Evolutionary conservation across 1,140 invertebrate genomes (phyloP).

Genomic region (Saccostrea echinata): DNA sequence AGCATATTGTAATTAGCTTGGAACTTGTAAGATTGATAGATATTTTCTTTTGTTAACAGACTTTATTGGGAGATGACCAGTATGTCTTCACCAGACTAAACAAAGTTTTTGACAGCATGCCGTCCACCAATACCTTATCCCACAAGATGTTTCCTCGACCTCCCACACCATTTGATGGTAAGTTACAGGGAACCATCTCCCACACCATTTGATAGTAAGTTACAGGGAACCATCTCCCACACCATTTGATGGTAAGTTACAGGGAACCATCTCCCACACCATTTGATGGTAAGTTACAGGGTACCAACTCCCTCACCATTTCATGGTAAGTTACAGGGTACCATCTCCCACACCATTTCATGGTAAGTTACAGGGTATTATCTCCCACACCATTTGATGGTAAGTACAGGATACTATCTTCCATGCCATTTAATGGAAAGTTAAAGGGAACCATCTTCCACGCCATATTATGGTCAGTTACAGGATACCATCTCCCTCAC

Average conservation of each 20-base stretch:
- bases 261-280: conserved; percentile 77
- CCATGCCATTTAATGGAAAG: no score
- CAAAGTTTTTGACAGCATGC: conserved; percentile 78
- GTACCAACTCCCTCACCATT: not conserved
- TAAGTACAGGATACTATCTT: no score
- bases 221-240: not conserved
- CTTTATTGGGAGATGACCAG: conserved; percentile 79
- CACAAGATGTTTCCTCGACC: conserved; percentile 78
- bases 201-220: conserved; percentile 76
- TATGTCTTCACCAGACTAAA: conserved; percentile 78
- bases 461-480: no score
- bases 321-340: no score
- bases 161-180: no score
- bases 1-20: not conserved
- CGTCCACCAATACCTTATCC: conserved; percentile 70
- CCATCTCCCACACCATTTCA: no score
- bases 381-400: no score
- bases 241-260: conserved; percentile 40
- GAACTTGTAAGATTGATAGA: not conserved
- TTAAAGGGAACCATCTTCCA: no score
- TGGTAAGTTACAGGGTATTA: no score
- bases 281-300: conserved; percentile 72
- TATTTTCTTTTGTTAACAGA: conserved; percentile 66
- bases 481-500: no score
- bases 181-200: no score